Base-by-base conservation (phyloP, 1,140 invertebrate genomes). In the Pinna nobilis region DNA sequence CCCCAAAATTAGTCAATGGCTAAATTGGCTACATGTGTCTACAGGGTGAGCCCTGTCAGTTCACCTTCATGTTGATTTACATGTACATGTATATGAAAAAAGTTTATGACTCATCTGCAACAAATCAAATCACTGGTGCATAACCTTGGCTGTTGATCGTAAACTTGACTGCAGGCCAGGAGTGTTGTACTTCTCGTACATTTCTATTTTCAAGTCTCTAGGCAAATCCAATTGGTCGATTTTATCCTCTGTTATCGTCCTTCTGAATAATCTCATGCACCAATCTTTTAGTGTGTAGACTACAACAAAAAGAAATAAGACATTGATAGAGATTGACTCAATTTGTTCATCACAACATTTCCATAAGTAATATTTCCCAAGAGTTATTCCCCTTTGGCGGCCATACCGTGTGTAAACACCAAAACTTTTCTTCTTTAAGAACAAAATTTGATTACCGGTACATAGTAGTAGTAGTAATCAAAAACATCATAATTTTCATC, bases 211-310 rank as follows among this genome's bases (percentile, higher is more conserved):
- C 35, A 83, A 55, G 7, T 47, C 50, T 28, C 32, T 33, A 23
- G 81, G 81, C 28, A 83, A n/a, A 30, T 81, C 77, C 41, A 79
- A 37, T 37, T 64, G 25, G 15, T 64, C 33, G 18, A 83, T 68
- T 33, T 65, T 39, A 13, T 81, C 55, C 11, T 63, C 44, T 13
- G 60, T 66, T 1, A 81, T 53, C 30, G 70, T 41, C 23, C 66
- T 60, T 47, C 76, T 53, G 15, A 83, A 32, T 25, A 78, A 68
- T 55, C 81, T 80, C n/a, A 83, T 53, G 53, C 82, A 81, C 11
- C 77, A 35, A 50, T 83, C 77, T 47, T 81, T 77, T 2, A 83
- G 63, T n/a, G 74, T 57, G 59, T 77, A 83, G 15, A 83, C 82
- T 82, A 76, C 23, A 82, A 80, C 63, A 49, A 64, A 44, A 50